These are phyloP conservation scores for Amazona vittata DNA, from an alignment of 2,113 vertebrate genomes.

Conservation along the genomic window DNA sequence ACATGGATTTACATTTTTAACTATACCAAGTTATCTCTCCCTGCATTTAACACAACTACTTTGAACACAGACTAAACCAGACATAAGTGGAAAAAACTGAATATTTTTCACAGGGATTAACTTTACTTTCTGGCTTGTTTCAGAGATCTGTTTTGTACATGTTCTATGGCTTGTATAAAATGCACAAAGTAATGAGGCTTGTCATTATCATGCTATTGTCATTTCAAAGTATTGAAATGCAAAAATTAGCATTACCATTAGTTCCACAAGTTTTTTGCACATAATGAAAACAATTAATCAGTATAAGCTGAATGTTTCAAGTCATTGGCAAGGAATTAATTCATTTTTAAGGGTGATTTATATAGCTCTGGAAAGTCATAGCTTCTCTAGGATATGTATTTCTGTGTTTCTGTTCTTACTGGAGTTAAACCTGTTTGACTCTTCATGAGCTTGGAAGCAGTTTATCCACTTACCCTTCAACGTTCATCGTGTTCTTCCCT, in stretches of 20 bases:
- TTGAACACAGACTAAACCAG: background rate
- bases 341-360: background rate
- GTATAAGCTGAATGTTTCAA: constrained; percentile 63
- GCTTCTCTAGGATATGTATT: background rate
- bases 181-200: constrained; percentile 32
- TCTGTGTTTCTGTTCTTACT: background rate
- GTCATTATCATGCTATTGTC: constrained; percentile 55
- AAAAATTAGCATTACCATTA: constrained; percentile 71
- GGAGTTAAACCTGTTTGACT: background rate
- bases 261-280: constrained; percentile 66
- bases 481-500: background rate
- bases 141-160: background rate
- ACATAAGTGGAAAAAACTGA: background rate
- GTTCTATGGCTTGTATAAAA: constrained; percentile 55
- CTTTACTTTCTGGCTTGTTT: constrained; percentile 20
- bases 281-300: constrained; percentile 71
- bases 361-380: background rate
- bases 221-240: constrained; percentile 68
- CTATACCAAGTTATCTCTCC: background rate
- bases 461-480: background rate
- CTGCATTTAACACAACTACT: background rate
- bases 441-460: background rate
- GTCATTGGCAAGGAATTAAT: constrained; percentile 37
- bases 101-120: background rate
- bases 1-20: background rate